phyloP scores from a whole-genome alignment of 2,888 invertebrate species.

The Pomacea canaliculata region DNA sequence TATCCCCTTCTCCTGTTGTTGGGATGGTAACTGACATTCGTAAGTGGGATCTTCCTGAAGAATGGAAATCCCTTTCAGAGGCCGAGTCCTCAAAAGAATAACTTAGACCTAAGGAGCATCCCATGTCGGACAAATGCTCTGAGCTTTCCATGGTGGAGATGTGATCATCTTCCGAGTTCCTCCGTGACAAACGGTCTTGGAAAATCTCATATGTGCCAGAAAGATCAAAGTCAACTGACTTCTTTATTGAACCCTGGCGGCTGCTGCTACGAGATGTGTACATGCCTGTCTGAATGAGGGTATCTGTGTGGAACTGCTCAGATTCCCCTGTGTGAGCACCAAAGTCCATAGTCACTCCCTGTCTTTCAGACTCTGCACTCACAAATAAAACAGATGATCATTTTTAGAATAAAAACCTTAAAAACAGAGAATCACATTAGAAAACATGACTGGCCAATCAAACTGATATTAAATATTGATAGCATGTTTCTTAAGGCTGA shows the following conservation, averaged over 20 bases:
- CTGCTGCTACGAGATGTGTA: slow-evolving; percentile 15
- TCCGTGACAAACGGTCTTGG: neutral
- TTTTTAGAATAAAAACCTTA: too few species aligned
- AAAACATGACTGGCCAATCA: too few species aligned
- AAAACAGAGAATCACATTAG: too few species aligned
- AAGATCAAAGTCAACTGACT: slow-evolving; percentile 38
- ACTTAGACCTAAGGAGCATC: slow-evolving; percentile 46
- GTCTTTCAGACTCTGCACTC: slow-evolving; percentile 18
- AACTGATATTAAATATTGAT: too few species aligned
- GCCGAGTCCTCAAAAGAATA: slow-evolving; percentile 49
- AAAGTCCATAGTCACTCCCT: slow-evolving; percentile 7
- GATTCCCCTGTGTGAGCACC: slow-evolving; percentile 54
- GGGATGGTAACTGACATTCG: slow-evolving; percentile 59
- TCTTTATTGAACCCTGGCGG: slow-evolving; percentile 26
- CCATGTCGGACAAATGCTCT: slow-evolving; percentile 34
- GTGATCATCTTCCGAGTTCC: slow-evolving; percentile 12
- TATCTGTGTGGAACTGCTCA: slow-evolving; percentile 63
- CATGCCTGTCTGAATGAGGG: slow-evolving; percentile 53
- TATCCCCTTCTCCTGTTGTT: slow-evolving; percentile 48
- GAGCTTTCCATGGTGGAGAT: slow-evolving; percentile 16
- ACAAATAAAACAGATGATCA: too few species aligned
- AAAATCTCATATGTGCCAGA: slow-evolving; percentile 26
- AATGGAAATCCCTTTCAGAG: slow-evolving; percentile 30
- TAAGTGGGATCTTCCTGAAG: slow-evolving; percentile 32
- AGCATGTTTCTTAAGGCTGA: too few species aligned